Conservation (phyloP, 2,888 invertebrate genomes). For the Euzophera pinguis region DNA sequence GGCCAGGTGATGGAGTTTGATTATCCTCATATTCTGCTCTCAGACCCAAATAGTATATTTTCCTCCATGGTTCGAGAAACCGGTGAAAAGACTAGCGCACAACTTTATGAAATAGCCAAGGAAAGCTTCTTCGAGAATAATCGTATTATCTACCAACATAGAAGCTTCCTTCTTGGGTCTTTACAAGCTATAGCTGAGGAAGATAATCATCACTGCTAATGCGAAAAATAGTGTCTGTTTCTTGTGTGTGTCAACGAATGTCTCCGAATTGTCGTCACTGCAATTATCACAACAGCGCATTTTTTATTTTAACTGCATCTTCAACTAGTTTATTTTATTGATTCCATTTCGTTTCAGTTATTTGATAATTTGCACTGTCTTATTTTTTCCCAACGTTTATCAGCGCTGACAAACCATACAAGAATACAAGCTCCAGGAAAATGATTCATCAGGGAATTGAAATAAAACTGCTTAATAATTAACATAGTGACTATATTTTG, state of each 20-base stretch:
- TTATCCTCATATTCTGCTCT: conserved; percentile 79
- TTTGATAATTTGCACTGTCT: too few relatives aligned
- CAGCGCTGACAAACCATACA: conserved; percentile 28
- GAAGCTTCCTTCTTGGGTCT: conserved; percentile 30
- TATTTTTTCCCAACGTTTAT: neutral
- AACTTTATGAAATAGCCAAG: conserved; percentile 68
- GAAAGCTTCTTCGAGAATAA: conserved; percentile 60
- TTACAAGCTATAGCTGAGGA: conserved; percentile 39
- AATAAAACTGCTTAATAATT: conserved; percentile 16
- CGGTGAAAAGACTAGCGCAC: conserved; percentile 75
- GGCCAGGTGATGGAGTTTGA: conserved; percentile 83
- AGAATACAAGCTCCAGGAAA: conserved; percentile 37
- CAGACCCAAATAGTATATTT: conserved; percentile 74
- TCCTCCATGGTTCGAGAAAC: conserved; percentile 81
- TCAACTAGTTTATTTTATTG: neutral
- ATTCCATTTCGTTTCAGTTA: too few relatives aligned
- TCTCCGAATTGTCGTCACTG: conserved; percentile 29
- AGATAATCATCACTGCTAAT: conserved; percentile 30
- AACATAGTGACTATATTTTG: conserved; percentile 26
- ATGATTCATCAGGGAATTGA: neutral
- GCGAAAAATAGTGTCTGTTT: conserved; percentile 30
- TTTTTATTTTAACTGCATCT: conserved; percentile 17
- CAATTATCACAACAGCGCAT: conserved; percentile 42
- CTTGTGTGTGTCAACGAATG: conserved; percentile 34
- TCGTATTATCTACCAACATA: conserved; percentile 19